Conservation (phyloP, 2,797 vertebrate genomes). For the Oophaga sylvatica region DNA sequence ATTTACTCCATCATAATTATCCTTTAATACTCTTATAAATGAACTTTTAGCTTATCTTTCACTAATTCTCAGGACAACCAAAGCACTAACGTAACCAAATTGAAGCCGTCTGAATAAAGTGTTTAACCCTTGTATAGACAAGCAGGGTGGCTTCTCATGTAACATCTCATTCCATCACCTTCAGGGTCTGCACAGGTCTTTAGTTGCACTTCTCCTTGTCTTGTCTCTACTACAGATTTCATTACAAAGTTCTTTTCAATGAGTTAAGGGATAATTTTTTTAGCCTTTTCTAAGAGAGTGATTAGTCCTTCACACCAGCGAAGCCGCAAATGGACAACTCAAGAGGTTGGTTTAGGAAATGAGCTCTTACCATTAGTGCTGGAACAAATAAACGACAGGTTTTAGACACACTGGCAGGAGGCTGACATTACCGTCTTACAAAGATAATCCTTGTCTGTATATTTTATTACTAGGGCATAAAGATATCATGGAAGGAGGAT, state of each 20-base stretch:
- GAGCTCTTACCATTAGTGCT: not conserved
- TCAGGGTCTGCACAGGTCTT: not conserved
- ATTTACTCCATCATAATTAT: constrained; percentile 84
- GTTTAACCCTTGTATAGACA: constrained; percentile 74
- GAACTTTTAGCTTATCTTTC: constrained; percentile 84
- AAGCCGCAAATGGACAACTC: not conserved
- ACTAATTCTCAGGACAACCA: constrained; percentile 80
- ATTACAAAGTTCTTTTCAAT: constrained; percentile 12
- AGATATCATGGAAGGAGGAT: too few relatives aligned
- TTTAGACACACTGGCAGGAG: not conserved
- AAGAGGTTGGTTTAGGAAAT: not conserved
- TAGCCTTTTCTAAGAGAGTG: not conserved
- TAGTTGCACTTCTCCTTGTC: not conserved
- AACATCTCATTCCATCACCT: constrained; percentile 22
- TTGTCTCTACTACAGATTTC: constrained; percentile 11
- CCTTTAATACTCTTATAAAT: constrained; percentile 86
- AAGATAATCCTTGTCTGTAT: not conserved
- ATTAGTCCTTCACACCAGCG: not conserved
- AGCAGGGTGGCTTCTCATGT: constrained; percentile 42
- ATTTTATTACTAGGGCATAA: too few relatives aligned
- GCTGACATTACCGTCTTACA: not conserved
- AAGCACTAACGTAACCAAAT: constrained; percentile 76
- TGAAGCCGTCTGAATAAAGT: constrained; percentile 78
- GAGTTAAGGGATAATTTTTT: not conserved
- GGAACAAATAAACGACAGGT: not conserved